Evolutionary conservation across 2,888 invertebrate species (phyloP).

Genomic region (Hemaris fuciformis): DNA sequence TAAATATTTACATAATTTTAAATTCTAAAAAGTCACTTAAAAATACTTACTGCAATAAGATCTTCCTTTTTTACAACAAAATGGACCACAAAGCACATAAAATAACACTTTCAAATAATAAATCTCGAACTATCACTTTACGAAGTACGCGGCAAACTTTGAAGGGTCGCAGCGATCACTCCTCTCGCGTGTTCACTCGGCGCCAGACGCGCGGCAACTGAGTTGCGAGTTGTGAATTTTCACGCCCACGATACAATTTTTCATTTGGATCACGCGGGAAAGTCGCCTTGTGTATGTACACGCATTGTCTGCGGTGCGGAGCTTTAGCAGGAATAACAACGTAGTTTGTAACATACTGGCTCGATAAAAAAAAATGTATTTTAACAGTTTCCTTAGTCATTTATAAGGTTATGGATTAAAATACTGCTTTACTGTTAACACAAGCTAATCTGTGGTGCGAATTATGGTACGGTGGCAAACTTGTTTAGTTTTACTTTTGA

Average conservation of each 20-base stretch:
- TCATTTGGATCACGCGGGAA: slow-evolving; percentile 59
- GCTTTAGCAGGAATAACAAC: slow-evolving; percentile 15
- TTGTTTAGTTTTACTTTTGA: too few relatives aligned
- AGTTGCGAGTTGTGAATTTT: slow-evolving; percentile 42
- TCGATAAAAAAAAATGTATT: not conserved
- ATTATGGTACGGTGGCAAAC: too few relatives aligned
- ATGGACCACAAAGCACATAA: not conserved
- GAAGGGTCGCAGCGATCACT: slow-evolving; percentile 23
- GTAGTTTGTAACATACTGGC: slow-evolving; percentile 14
- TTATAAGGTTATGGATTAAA: too few relatives aligned
- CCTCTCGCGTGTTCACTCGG: slow-evolving; percentile 36
- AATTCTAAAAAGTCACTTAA: not conserved
- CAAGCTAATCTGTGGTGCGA: too few relatives aligned
- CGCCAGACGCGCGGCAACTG: slow-evolving; percentile 62
- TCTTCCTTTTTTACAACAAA: not conserved
- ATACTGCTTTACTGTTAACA: too few relatives aligned
- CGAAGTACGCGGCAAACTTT: slow-evolving; percentile 56
- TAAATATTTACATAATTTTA: not conserved
- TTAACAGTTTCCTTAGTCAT: too few relatives aligned
- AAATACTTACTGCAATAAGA: not conserved
- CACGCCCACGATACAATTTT: slow-evolving; percentile 45
- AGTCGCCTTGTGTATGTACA: slow-evolving; percentile 45
- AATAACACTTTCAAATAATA: not conserved
- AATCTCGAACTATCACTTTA: slow-evolving; percentile 10
- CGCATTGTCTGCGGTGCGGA: slow-evolving; percentile 38